Base-by-base conservation (phyloP, 2,113 vertebrate genomes). In the Semicossyphus pulcher region DNA sequence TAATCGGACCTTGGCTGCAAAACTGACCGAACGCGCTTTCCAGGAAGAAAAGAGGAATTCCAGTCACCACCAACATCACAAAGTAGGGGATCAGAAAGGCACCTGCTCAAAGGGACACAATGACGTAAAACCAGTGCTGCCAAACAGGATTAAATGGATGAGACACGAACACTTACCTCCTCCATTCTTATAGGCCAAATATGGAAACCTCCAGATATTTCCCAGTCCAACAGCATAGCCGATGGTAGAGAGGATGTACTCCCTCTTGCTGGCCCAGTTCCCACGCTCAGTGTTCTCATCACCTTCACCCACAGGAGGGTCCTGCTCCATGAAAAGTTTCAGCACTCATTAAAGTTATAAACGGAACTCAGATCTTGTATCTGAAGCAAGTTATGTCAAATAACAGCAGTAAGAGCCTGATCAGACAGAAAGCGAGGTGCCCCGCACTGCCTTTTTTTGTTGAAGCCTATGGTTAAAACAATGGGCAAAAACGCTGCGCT, bases 151-250 rank as follows among this genome's bases (percentile, higher is more conserved):
- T 47, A 12, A 26, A 36, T 15, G 14, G 12, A 61, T 61, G 5
- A 25, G 16, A 59, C 20, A 36, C 2, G 1, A 53, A 47, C 6
- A 58, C 6, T 25, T 68, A 97, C 97, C 97, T 86, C 97, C 97
- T 45, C 97, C 97, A 0, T 99, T 96, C 89, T 94, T 95, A 90
- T 98, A 99, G 34, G 97, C 94, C 79, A 99, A 90, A 76, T 97
- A 98, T 0, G 97, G 97, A 80, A 99, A 99, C 47, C 97, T 92
- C 97, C 97, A 99, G 32, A 99, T 95, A 11, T 98, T 99, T 48
- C 97, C 97, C 47, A 99, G 89, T 32, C 97, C 97, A 23, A 99
- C 97, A 4, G 97, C 97, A 0, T 98, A 97, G 80, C 97, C 97
- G 26, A 99, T 93, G 91, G 97, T 95, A 51, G 97, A 99, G 1